A percentile compares a stretch with the other conserved stretches of the same genome.
Conservation (phyloP, 2,797 vertebrate species). For the Pipistrellus nathusii region DNA sequence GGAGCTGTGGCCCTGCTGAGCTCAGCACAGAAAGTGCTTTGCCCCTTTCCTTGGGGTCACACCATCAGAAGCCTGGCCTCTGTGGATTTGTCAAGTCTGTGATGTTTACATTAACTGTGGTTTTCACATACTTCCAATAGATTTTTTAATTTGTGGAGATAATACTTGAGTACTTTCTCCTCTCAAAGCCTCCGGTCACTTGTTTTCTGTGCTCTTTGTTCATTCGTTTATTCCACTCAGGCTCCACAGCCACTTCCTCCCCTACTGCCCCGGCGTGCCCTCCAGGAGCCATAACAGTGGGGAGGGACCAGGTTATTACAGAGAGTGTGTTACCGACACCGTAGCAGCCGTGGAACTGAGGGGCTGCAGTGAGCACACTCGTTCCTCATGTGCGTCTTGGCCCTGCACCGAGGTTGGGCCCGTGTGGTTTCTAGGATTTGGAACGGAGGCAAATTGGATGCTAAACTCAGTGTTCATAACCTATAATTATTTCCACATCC, state of each 20-base stretch:
- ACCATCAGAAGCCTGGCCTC: background rate
- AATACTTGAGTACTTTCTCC: background rate
- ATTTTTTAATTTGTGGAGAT: constrained; percentile 7
- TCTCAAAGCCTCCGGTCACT: background rate
- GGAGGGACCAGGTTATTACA: background rate
- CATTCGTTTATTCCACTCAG: background rate
- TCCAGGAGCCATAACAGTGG: background rate
- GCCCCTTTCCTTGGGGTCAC: background rate
- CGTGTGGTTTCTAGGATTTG: background rate
- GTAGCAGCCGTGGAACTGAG: background rate
- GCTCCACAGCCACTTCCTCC: background rate
- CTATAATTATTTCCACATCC: constrained; percentile 17
- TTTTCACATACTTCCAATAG: background rate
- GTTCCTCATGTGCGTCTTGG: constrained; percentile 12
- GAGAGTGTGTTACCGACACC: background rate
- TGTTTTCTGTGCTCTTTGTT: constrained; percentile 15
- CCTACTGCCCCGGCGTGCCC: background rate
- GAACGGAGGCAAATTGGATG: background rate
- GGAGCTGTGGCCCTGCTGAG: too few species aligned
- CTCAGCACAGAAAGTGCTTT: background rate
- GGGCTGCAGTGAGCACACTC: background rate
- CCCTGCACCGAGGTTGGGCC: background rate
- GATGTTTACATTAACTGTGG: constrained; percentile 36
- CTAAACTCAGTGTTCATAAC: background rate
- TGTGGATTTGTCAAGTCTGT: background rate